These are phyloP conservation scores for Psammodynastes pulverulentus DNA, from an alignment of 2,113 vertebrate genomes.

Conservation along the genomic window DNA sequence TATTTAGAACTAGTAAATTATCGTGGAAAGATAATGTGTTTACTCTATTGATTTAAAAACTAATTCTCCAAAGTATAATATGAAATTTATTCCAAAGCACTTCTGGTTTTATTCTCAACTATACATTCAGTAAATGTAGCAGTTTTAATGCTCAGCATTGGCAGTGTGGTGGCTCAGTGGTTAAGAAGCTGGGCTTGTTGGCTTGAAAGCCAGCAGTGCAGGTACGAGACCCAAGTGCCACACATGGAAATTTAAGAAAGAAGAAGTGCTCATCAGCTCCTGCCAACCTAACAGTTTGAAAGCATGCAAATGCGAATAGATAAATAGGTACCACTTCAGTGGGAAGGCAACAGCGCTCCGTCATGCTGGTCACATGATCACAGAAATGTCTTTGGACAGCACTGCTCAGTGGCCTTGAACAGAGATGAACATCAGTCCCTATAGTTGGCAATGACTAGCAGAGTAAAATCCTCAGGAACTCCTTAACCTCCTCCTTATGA, in stretches of 20 bases:
- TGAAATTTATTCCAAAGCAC: constrained; percentile 48
- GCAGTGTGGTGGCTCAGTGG: not conserved
- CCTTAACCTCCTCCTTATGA: constrained; percentile 18
- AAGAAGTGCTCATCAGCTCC: too few relatives aligned
- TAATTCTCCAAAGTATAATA: constrained; percentile 20
- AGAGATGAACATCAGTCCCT: not conserved
- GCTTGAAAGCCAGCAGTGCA: not conserved
- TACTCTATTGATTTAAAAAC: not conserved
- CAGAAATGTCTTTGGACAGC: not conserved
- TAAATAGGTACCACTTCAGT: not conserved
- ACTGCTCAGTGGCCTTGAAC: not conserved
- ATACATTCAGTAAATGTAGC: constrained; percentile 53
- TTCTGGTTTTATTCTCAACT: constrained; percentile 59
- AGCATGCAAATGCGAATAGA: not conserved
- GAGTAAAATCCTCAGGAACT: not conserved
- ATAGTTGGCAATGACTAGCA: not conserved
- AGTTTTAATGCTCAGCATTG: constrained; percentile 37
- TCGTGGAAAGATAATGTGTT: not conserved
- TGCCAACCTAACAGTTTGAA: not conserved
- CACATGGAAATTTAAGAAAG: too few relatives aligned
- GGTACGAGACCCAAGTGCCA: not conserved
- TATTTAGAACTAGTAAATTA: constrained; percentile 35
- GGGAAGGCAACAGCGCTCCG: not conserved
- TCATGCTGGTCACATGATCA: not conserved
- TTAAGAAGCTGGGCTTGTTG: not conserved